A percentile compares a stretch with the other conserved stretches of the same genome.
Conservation (phyloP, 2,888 invertebrate genomes). For the Philereme vetulata region DNA sequence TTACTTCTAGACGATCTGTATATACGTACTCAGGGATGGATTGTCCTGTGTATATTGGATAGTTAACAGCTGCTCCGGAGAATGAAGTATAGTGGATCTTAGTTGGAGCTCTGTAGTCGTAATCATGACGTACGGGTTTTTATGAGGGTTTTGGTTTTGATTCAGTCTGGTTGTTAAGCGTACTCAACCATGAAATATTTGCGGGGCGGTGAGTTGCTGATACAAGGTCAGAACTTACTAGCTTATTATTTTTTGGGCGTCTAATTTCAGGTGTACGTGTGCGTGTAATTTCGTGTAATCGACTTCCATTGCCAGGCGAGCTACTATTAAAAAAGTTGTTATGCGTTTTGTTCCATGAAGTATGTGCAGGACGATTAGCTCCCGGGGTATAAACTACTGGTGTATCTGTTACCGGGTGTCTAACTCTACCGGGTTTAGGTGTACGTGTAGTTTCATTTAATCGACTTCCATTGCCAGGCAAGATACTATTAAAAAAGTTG, state of each 20-base stretch:
- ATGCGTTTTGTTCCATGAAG: background rate
- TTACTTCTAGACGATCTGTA: slow-evolving; percentile 16
- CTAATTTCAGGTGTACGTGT: background rate
- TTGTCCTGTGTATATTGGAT: slow-evolving; percentile 20
- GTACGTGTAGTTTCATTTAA: too few species aligned
- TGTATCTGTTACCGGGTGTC: too few species aligned
- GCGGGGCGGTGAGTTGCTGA: background rate
- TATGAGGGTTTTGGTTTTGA: slow-evolving; percentile 1
- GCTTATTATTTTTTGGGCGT: too few species aligned
- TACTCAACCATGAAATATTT: background rate
- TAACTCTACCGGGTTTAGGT: slow-evolving; percentile 1
- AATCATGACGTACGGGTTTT: slow-evolving; percentile 6
- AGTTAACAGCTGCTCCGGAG: background rate
- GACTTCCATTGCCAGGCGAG: background rate
- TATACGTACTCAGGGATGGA: slow-evolving; percentile 14
- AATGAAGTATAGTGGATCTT: slow-evolving; percentile 12
- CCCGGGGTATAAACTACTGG: too few species aligned
- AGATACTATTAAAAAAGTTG: too few species aligned
- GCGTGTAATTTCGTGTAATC: background rate
- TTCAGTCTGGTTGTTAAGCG: slow-evolving; percentile 1
- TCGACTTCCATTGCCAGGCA: too few species aligned
- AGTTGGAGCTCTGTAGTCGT: slow-evolving; percentile 12
- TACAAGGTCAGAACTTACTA: too few species aligned
- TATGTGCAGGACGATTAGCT: background rate
- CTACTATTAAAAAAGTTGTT: too few species aligned